These are phyloP conservation scores for Steinernema scapterisci DNA, from an alignment of 2,888 invertebrate species.

Conservation along the genomic window DNA sequence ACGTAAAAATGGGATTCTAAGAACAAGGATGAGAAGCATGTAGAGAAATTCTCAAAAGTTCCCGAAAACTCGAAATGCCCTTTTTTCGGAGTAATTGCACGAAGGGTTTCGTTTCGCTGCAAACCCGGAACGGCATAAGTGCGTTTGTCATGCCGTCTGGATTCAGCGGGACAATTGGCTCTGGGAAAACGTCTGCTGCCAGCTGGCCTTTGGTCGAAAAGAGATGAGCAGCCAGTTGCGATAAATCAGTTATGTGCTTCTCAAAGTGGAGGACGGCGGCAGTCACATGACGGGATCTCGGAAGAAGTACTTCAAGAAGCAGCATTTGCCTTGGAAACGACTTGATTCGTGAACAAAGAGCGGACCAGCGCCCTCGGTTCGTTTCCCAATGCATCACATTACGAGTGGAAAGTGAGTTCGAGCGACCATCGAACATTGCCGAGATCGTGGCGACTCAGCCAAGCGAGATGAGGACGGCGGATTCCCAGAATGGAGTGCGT, in stretches of 20 bases:
- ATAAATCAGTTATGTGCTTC: constrained; percentile 1
- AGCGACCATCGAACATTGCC: background rate
- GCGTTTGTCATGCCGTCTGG: background rate
- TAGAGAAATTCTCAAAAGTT: background rate
- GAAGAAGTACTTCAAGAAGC: background rate
- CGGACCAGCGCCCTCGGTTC: background rate
- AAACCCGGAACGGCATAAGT: constrained; percentile 25
- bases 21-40: no score
- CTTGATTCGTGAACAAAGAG: constrained; percentile 5
- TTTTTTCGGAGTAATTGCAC: background rate
- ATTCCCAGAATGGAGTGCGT: background rate
- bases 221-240: background rate
- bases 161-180: constrained; percentile 4
- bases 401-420: background rate
- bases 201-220: constrained; percentile 17
- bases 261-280: background rate
- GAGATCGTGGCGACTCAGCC: background rate
- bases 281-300: background rate
- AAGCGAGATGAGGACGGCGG: background rate
- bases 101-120: background rate
- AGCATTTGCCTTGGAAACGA: background rate
- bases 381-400: background rate
- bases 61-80: constrained; percentile 17
- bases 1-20: background rate
- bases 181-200: background rate